Percentiles rank a stretch among this genome's conserved stretches.
phyloP scores from a whole-genome alignment of 2,113 vertebrate genomes.

The Ophthalmolycus amberensis region DNA sequence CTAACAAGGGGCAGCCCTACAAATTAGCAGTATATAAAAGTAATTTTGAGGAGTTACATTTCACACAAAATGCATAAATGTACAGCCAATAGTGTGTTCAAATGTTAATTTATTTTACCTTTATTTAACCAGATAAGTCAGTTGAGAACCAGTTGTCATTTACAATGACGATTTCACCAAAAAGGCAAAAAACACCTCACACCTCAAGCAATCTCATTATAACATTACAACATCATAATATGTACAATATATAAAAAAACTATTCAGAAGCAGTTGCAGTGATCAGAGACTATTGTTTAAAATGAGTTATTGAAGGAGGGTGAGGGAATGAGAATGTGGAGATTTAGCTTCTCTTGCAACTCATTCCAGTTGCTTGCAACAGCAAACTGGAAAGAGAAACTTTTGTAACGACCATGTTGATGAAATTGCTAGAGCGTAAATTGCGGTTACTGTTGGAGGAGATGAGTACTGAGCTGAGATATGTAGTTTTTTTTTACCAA shows the following conservation, averaged over 20 bases:
- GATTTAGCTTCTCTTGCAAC: not conserved
- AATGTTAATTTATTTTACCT: not conserved
- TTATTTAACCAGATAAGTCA: not conserved
- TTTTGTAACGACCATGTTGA: not conserved
- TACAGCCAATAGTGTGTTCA: not conserved
- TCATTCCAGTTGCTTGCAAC: not conserved
- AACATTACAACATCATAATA: not conserved
- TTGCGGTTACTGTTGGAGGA: not conserved
- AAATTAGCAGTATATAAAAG: not conserved
- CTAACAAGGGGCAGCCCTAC: not conserved
- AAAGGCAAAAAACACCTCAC: not conserved
- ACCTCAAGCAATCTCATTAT: not conserved
- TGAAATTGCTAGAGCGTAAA: not conserved
- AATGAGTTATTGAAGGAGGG: not conserved
- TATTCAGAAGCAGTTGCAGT: not conserved
- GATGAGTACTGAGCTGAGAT: not conserved
- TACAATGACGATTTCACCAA: not conserved
- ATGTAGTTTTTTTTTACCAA: not conserved
- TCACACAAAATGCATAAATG: not conserved
- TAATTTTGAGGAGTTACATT: not conserved
- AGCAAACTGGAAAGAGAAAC: not conserved
- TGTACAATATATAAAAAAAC: not conserved
- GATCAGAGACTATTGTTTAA: not conserved
- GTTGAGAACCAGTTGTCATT: too few relatives aligned
- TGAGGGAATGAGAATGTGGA: not conserved